Base-by-base conservation (phyloP, 2,113 vertebrate genomes). In the Chitala chitala region DNA sequence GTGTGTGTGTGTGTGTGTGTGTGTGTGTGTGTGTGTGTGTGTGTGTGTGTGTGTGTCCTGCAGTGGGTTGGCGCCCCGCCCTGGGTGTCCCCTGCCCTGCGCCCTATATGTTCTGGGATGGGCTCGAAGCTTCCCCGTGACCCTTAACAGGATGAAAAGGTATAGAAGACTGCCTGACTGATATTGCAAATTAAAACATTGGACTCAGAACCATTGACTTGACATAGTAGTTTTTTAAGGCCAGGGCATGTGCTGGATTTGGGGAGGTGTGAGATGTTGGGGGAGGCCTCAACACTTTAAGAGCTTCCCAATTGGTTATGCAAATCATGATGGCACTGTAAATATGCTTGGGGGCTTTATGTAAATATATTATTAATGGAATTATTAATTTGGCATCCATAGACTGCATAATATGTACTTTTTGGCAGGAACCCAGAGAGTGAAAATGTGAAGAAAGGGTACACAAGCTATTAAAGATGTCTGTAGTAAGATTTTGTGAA, bases 361-460 rank as follows among this genome's bases (percentile, higher is more conserved):
- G 46, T 69, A 69, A 69, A 53, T 69, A 53, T 24, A 24, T 46
- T 69, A 69, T 69, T 51, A 69, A 69, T 69, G 53, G 46, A 69
- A 50, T 69, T 33, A 51, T 69, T 31, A 50, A n/a, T 53, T 69
- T 69, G 44, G 46, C 68, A 50, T 26, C 68, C 44, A 31, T 51
- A 53, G 8, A 50, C 68, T 36, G 68, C 48, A 36, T 6, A 46
- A 20, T 44, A 51, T 69, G 24, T 68, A 24, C 46, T 46, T 68
- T 68, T 46, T 46, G 38, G 63, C 64, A 48, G 22, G 17, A 68
- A 48, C 46, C 42, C 64, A 68, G 29, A 26, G 64, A 68, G n/a
- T 24, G 29, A 61, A 6, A 46, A 46, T 33, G 31, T 61, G 31
- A 38, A 63, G 12, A 46, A 46, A 46, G n/a, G 31, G 38, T 63